phyloP scores from a whole-genome alignment of 2,797 vertebrate genomes.

The Myripristis murdjan region DNA sequence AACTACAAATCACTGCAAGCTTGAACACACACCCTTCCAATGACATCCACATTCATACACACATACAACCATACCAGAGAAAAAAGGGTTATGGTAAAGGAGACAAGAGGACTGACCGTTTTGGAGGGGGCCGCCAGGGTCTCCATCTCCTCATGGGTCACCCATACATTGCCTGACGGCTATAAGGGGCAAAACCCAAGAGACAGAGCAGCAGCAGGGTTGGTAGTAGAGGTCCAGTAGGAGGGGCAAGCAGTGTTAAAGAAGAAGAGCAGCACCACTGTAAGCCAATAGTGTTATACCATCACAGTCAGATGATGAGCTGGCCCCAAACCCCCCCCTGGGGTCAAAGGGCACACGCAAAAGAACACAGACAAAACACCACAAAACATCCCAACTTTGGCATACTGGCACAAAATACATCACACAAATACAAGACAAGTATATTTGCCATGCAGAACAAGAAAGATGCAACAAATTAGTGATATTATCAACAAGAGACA shows the following conservation, averaged over 20 bases:
- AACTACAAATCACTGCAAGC: not conserved
- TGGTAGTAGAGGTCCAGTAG: constrained; percentile 87
- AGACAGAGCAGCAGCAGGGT: constrained; percentile 81
- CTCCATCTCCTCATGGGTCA: constrained; percentile 99
- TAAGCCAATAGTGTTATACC: constrained; percentile 96
- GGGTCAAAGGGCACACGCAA: constrained; percentile 68
- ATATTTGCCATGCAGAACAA: constrained; percentile 60
- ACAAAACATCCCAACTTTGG: constrained; percentile 35
- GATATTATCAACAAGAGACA: constrained; percentile 31
- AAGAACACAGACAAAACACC: constrained; percentile 58
- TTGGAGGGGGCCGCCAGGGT: constrained; percentile 95
- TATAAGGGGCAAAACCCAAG: constrained; percentile 84
- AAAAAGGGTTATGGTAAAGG: constrained; percentile 38
- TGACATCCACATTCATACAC: not conserved
- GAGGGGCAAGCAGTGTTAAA: constrained; percentile 96
- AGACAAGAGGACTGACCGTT: constrained; percentile 91
- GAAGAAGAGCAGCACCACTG: constrained; percentile 98
- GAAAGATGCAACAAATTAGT: constrained; percentile 35
- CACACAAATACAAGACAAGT: constrained; percentile 26
- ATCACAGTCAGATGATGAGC: constrained; percentile 89
- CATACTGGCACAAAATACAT: constrained; percentile 18
- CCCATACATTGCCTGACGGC: constrained; percentile 99
- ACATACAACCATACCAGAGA: constrained; percentile 22
- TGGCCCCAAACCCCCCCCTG: constrained; percentile 64
- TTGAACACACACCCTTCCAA: not conserved